A percentile compares a stretch with the other conserved stretches of the same genome.
These are phyloP conservation scores for Margarornis squamiger DNA, from an alignment of 2,797 vertebrate genomes.

Conservation along the genomic window DNA sequence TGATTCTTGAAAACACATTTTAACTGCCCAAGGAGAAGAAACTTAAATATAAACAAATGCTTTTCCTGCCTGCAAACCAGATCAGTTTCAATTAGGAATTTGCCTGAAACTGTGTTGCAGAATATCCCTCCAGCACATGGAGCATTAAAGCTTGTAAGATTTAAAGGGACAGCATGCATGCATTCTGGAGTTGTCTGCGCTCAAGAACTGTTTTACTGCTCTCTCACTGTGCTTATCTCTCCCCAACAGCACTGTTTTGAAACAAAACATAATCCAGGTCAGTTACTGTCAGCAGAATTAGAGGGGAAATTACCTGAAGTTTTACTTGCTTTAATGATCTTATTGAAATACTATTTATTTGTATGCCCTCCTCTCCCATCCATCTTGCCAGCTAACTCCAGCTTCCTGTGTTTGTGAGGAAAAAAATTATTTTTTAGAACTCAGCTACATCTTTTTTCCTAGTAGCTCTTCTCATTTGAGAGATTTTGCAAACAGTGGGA, in stretches of 20 bases:
- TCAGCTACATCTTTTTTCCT: not conserved
- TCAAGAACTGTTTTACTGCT: not conserved
- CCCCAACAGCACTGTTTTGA: constrained; percentile 15
- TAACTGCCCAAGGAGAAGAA: not conserved
- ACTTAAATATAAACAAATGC: constrained; percentile 10
- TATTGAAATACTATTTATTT: constrained; percentile 9
- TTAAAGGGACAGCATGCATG: not conserved
- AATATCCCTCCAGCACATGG: not conserved
- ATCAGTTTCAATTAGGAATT: constrained; percentile 35
- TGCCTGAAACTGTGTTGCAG: not conserved
- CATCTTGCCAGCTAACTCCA: not conserved
- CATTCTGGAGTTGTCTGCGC: not conserved
- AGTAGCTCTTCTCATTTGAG: not conserved
- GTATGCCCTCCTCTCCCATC: not conserved
- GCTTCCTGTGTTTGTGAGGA: constrained; percentile 33
- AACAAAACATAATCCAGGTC: constrained; percentile 54
- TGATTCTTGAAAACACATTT: constrained; percentile 32
- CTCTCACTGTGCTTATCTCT: constrained; percentile 29
- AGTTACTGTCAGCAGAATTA: constrained; percentile 31
- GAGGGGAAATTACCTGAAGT: constrained; percentile 61
- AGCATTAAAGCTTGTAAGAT: not conserved
- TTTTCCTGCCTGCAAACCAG: constrained; percentile 17
- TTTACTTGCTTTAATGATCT: constrained; percentile 20
- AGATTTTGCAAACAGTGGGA: not conserved
- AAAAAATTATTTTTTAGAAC: not conserved